phyloP scores from a whole-genome alignment of 2,113 vertebrate species.

The Oreochromis spilurus region DNA sequence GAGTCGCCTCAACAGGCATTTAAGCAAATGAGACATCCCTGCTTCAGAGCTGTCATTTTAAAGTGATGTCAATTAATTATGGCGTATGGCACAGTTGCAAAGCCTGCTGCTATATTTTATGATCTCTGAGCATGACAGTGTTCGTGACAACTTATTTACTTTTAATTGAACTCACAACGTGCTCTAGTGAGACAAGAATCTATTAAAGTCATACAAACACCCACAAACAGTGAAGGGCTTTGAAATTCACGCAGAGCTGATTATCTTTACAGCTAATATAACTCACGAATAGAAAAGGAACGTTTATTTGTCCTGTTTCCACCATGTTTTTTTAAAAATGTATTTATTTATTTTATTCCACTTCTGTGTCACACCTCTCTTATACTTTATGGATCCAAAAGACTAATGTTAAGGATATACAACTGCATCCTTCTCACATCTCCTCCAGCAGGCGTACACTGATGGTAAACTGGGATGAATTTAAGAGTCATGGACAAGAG shows the following conservation, averaged over 20 bases:
- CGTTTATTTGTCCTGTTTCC: not conserved
- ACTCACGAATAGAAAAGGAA: not conserved
- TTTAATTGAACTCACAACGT: not conserved
- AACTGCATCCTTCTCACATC: not conserved
- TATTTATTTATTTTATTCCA: not conserved
- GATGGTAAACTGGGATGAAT: not conserved
- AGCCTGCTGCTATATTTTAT: not conserved
- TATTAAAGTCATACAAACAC: not conserved
- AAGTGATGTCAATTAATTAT: not conserved
- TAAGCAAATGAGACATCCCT: not conserved
- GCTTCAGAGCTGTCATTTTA: not conserved
- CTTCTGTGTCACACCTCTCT: not conserved
- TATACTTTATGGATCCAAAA: not conserved
- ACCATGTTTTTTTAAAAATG: rapidly evolving
- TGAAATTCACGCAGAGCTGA: not conserved
- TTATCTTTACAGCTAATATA: not conserved
- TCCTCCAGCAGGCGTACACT: not conserved
- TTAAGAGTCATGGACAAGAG: not conserved
- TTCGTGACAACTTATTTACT: not conserved
- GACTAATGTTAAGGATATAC: not conserved
- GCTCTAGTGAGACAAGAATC: not conserved
- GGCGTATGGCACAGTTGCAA: not conserved
- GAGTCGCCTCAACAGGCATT: not conserved
- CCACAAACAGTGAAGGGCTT: not conserved
- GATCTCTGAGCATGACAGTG: not conserved